These are phyloP conservation scores for Xiphorhynchus elegans DNA, from an alignment of 2,113 vertebrate species.

Conservation along the genomic window DNA sequence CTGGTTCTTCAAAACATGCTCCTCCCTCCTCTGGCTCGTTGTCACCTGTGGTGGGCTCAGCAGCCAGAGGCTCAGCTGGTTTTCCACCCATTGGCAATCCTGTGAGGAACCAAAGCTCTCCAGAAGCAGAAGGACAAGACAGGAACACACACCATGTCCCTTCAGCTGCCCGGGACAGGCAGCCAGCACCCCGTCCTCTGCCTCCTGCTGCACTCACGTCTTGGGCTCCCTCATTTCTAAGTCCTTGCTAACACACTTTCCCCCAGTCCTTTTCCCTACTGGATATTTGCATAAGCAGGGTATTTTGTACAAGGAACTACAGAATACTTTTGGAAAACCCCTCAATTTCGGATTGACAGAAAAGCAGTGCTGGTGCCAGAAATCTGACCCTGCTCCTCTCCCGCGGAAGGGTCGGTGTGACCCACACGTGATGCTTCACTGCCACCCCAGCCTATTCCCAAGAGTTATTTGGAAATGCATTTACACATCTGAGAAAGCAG, in stretches of 20 bases:
- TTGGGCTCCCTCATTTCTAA: fast-evolving
- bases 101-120: fast-evolving
- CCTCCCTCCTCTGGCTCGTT: not conserved
- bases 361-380: fast-evolving
- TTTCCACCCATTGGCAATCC: fast-evolving
- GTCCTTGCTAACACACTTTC: not conserved
- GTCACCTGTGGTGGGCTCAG: not conserved
- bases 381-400: not conserved
- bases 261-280: not conserved
- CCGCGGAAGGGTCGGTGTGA: fast-evolving
- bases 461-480: not conserved
- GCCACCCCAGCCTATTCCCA: not conserved
- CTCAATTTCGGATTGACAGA: not conserved
- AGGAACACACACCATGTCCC: fast-evolving
- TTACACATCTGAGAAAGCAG: not conserved
- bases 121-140: fast-evolving
- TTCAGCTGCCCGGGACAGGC: not conserved
- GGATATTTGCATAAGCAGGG: fast-evolving
- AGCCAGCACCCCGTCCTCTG: fast-evolving
- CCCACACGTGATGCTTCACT: fast-evolving
- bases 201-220: not conserved
- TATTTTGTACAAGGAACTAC: not conserved
- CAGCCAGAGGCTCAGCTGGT: not conserved
- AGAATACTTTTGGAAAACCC: not conserved
- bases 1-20: fast-evolving